Evolutionary conservation across 2,888 invertebrate genomes (phyloP), one percentile per base, ranked within the genome.

Genomic region (Lithophane ornitopus): DNA sequence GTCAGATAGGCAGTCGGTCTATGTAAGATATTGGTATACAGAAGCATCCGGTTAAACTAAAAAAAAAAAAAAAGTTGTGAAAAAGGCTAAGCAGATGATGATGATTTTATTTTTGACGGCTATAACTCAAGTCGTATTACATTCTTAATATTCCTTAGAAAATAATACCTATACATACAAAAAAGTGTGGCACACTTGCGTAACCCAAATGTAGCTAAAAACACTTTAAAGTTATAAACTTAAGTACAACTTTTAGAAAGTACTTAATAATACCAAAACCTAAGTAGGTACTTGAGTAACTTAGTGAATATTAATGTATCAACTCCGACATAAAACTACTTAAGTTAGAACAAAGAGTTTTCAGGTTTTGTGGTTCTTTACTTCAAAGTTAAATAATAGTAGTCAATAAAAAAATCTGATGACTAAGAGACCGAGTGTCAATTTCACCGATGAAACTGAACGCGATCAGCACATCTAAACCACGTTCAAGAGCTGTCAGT

Each of bases 241-340:
- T 75, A 62, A 72, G 26, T 54, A 66, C 6, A 22, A 70, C 61
- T 76, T 70, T 66, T 56, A 28, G 8, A 76, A 80, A 56, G 65
- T 65, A 81, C 77, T 77, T 69, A 69, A 46, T 58, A 69, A 61
- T 46, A 59, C 39, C 70, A 72, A 76, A 69, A 66, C 34, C 14
- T n/a, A 52, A 67, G 52, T n/a, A 52, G 62, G 56, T 58, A 58
- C 72, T 56, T 56, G 56, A 58, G 62, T 58, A 67, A 72, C 76
- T 70, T 70, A 34, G 39, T 67, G 46, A 69, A 70, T 67, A 76
- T 81, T 75, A 66, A 34, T 34, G n/a, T n/a, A 34, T 58, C 39
- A 66, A 69, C 68, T 81, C 61, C 14, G 14, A 65, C 54, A 63
- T 56, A 68, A 63, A 70, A 70, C 68, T 56, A 49, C 19, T 39